Base-by-base conservation (phyloP, 2,888 invertebrate genomes). In the Eubasilissa splendida region DNA sequence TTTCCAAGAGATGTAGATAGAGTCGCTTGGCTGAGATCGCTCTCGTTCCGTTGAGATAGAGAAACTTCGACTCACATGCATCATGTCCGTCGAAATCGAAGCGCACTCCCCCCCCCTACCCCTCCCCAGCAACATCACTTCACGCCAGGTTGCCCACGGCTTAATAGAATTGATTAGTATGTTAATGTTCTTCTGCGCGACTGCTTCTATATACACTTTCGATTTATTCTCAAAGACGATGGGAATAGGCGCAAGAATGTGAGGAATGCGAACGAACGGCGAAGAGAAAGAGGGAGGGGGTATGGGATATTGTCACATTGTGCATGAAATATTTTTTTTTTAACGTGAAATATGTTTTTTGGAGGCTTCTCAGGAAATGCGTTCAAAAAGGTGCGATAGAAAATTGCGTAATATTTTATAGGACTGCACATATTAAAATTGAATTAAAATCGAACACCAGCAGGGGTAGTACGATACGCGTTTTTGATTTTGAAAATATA, bases 31-130 rank as follows among this genome's bases (percentile, higher is more conserved):
- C 33, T 56, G 71, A 42, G 58, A 73, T 33, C 71, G 71, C 71
- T 73, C 71, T 73, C 56, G 14, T 5, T 56, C 31, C 8, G 63
- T 12, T 50, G 9, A 50, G 66, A 66, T 31, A 71, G 58, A 56
- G 71, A 73, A 73, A 73, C 71, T 54, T 12, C 11, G 42, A 56
- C 12, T 22, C 71, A 7, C 33, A 42, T 8, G 71, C 56, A 12
- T 42, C 56, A 73, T 56, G 56, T 73, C 71, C 71, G 58, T 31
- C 56, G 71, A 73, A 73, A 73, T 73, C 71, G 71, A 73, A 73
- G 54, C 14, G 31, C 9, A 31, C 12, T 4, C 10, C 33, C 33
- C 8, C 12, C 12, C 33, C 11, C 65, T 5, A 3, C 22, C 11
- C 58, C 22, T 4, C 63, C 14, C 2, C 1, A 4, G 9, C 65